These are phyloP conservation scores for Cremastobaeus sp. DNA, from an alignment of 2,888 invertebrate species.

Conservation along the genomic window DNA sequence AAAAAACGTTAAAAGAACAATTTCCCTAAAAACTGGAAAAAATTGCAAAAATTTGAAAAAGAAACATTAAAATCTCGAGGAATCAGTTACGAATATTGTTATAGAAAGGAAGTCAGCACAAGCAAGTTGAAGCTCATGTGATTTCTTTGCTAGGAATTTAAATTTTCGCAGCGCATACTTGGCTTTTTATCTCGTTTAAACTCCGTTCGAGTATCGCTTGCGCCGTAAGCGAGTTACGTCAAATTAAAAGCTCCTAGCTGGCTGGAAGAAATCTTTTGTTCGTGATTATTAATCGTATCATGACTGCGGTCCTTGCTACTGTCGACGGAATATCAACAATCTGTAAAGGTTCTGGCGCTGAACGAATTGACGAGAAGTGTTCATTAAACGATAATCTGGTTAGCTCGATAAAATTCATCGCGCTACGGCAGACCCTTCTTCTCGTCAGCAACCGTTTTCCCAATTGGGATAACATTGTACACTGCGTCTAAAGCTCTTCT, in stretches of 20 bases:
- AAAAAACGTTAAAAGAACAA: too few relatives aligned
- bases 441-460: constrained; percentile 29
- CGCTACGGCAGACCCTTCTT: constrained; percentile 38
- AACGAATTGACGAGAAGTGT: constrained; percentile 65
- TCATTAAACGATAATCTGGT: constrained; percentile 75
- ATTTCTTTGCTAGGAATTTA: too few relatives aligned
- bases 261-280: constrained; percentile 17
- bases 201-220: too few relatives aligned
- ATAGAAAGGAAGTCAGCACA: too few relatives aligned
- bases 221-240: too few relatives aligned
- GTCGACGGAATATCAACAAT: constrained; percentile 68
- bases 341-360: constrained; percentile 69
- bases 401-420: constrained; percentile 67
- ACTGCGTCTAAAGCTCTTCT: constrained; percentile 24
- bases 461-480: constrained; percentile 21
- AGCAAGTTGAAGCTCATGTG: too few relatives aligned
- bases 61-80: too few relatives aligned
- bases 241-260: neutral
- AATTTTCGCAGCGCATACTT: too few relatives aligned
- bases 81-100: too few relatives aligned
- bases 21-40: too few relatives aligned
- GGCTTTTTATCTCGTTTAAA: too few relatives aligned
- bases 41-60: too few relatives aligned
- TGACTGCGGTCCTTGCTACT: constrained; percentile 63
- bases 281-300: constrained; percentile 39